Percentiles rank a stretch among this genome's conserved stretches.
Conservation (phyloP, 1,140 invertebrate species). For the Hyphantria cunea region DNA sequence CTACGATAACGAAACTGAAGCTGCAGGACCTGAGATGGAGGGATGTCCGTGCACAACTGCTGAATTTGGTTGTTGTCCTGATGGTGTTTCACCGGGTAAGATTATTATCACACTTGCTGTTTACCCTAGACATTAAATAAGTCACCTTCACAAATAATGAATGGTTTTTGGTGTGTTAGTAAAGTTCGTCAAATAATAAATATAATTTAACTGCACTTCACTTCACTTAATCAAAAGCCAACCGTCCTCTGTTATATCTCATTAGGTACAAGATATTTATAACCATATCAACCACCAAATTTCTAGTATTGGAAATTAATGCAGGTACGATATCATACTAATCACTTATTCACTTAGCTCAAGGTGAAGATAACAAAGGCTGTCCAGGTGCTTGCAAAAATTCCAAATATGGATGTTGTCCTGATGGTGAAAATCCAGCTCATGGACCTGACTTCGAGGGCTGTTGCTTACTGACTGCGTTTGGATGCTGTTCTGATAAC, state of each 20-base stretch:
- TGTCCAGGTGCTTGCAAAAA: conserved; percentile 88
- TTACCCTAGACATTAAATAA: no score
- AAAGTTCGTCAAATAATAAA: no score
- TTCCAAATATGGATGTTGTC: conserved; percentile 93
- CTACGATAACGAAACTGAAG: conserved; percentile 86
- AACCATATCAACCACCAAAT: no score
- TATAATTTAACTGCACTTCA: no score
- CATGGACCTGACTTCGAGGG: conserved; percentile 92
- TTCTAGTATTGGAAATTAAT: no score
- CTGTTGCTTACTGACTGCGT: conserved; percentile 88
- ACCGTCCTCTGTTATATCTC: no score
- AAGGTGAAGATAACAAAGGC: conserved; percentile 87
- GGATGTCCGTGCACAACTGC: conserved; percentile 90
- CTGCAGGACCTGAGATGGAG: conserved; percentile 85
- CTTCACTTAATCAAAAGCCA: no score
- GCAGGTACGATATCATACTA: no score
- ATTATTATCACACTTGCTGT: conserved; percentile 38
- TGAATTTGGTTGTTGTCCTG: conserved; percentile 94
- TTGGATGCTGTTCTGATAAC: conserved; percentile 96
- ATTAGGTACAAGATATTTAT: no score
- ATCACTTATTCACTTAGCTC: conserved; percentile 69
- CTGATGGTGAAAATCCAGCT: conserved; percentile 91
- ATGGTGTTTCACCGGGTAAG: conserved; percentile 89
- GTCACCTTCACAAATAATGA: no score
- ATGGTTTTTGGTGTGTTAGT: no score